These are phyloP conservation scores for Cistogaster globosa DNA, from an alignment of 2,888 invertebrate species.

Conservation along the genomic window DNA sequence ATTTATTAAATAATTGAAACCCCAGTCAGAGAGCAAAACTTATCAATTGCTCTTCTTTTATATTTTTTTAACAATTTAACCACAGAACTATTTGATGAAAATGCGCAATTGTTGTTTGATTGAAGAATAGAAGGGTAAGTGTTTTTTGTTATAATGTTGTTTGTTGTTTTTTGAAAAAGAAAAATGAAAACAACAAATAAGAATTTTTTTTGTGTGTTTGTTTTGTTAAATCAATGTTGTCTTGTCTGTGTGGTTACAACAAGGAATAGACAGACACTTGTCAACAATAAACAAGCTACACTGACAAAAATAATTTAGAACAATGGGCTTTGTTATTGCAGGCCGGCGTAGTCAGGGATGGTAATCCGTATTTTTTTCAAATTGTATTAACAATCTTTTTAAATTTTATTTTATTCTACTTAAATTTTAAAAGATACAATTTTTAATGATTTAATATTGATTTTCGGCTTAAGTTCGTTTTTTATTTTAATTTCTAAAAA, in stretches of 20 bases:
- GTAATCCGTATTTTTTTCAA: no score
- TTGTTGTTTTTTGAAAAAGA: slow-evolving; percentile 11
- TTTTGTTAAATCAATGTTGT: slow-evolving; percentile 46
- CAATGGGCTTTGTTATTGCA: background rate
- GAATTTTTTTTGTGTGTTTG: slow-evolving; percentile 32
- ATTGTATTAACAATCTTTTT: no score
- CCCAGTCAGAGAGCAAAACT: slow-evolving; percentile 35
- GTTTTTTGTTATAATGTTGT: slow-evolving; percentile 8
- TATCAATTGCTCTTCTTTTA: slow-evolving; percentile 46
- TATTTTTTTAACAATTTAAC: slow-evolving; percentile 22
- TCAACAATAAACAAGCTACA: slow-evolving; percentile 23
- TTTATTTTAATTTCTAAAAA: no score
- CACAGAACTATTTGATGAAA: slow-evolving; percentile 46
- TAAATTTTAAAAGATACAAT: no score
- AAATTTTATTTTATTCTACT: no score
- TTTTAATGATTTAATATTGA: no score
- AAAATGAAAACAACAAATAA: slow-evolving; percentile 11
- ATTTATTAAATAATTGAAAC: background rate
- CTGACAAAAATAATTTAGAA: background rate
- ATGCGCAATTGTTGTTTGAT: slow-evolving; percentile 51
- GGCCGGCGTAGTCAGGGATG: no score
- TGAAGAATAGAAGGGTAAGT: slow-evolving; percentile 8
- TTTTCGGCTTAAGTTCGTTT: no score
- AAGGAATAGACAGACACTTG: slow-evolving; percentile 17
- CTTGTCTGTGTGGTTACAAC: slow-evolving; percentile 26